These are phyloP conservation scores for Pelagia noctiluca DNA, from an alignment of 30 jellyfish, hydroid and myxozoan species.

Conservation along the genomic window DNA sequence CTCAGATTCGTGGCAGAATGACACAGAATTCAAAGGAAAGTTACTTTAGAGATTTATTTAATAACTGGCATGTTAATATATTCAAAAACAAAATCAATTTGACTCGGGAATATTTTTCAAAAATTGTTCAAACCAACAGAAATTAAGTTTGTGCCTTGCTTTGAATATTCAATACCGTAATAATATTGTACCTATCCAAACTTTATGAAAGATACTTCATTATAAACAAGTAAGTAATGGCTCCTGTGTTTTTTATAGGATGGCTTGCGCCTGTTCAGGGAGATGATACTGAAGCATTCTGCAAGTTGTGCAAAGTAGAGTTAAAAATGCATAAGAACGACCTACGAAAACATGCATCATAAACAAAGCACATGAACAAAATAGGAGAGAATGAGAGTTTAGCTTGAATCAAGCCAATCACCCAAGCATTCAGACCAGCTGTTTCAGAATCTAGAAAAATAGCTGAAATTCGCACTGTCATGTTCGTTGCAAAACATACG, in stretches of 20 bases:
- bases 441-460: conserved; percentile 20
- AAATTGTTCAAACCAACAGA: too few relatives aligned
- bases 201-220: background rate
- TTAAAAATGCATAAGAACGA: conserved; percentile 11
- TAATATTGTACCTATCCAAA: background rate
- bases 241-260: conserved; percentile 1
- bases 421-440: conserved; percentile 31
- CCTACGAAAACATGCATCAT: background rate
- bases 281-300: background rate
- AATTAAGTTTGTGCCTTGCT: background rate
- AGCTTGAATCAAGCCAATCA: conserved; percentile 12
- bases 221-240: background rate
- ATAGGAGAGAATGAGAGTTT: conserved; percentile 1
- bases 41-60: background rate
- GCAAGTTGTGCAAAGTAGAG: conserved; percentile 21
- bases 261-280: conserved; percentile 23
- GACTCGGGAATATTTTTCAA: too few relatives aligned
- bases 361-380: background rate
- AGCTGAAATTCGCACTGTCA: background rate
- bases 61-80: background rate
- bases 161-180: background rate
- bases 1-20: background rate
- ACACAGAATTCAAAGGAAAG: background rate
- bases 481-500: background rate
- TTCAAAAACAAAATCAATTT: background rate